Evolutionary conservation across 2,797 vertebrate species (phyloP), one percentile per base, ranked within the genome.

Genomic region (Ibycter americanus): DNA sequence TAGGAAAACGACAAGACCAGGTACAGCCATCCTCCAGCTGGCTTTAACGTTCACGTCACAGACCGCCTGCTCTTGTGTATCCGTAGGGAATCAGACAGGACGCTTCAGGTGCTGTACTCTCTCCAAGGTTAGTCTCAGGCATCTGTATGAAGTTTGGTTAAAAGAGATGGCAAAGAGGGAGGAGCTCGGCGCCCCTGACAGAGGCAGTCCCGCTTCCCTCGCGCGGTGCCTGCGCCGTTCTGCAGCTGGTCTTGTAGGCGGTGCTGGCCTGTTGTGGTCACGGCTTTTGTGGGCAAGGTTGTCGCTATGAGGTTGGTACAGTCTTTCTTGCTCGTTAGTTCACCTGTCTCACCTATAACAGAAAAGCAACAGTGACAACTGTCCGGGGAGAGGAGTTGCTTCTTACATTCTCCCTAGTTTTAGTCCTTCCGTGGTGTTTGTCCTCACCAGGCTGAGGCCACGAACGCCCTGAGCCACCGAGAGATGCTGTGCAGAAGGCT

Each of bases 401-500:
- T 83, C 40, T 40, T 49, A 34, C 3, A 1, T 76, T 87, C 6
- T 74, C 21, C 15, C 32, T 46, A 17, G 17, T 46, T 83, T 67
- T 38, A 46, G 15, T 32, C 27, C 9, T 21, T 34, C 4, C 2
- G 0, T 22, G 12, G 29, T 66, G 12, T 20, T 68, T 73, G 29
- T 58, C 9, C 56, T 80, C 18, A 7, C 10, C 11, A 36, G 44
- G 7, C 11, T 5, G 6, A 14, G 18, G 9, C 12, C 42, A 31
- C 2, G 8, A 66, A 7, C 15, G 8, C 10, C 2, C 1, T 0
- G 1, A 51, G 40, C n/a, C 36, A 15, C 5, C 11, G 29, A 52
- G 38, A 51, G 21, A 14, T 8, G 2, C 11, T 34, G 27, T 81
- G 19, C 15, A 51, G 25, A 63, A 62, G 52, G 8, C 15, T 74